Percentiles rank a stretch among this genome's conserved stretches.
These are phyloP conservation scores for Andrena marginata DNA, from an alignment of 2,888 invertebrate species.

Conservation along the genomic window DNA sequence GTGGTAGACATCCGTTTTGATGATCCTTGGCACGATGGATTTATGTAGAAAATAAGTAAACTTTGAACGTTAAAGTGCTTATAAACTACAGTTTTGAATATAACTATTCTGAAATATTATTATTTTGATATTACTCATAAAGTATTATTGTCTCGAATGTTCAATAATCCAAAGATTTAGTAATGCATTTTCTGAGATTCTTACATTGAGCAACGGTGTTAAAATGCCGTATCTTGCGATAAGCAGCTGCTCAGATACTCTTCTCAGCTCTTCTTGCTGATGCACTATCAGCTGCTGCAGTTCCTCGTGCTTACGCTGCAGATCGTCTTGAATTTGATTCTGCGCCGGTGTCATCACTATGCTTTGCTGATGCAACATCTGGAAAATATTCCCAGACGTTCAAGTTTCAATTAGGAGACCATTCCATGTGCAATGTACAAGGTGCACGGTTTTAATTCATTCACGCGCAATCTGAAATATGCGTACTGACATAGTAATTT, in stretches of 20 bases:
- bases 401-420: neutral
- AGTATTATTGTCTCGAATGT: no score
- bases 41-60: no score
- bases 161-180: neutral
- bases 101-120: no score
- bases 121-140: no score
- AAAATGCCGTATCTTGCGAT: slow-evolving; percentile 92
- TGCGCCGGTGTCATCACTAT: slow-evolving; percentile 87
- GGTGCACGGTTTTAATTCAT: no score
- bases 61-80: no score
- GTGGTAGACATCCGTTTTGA: no score
- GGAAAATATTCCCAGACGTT: slow-evolving; percentile 14
- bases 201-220: slow-evolving; percentile 83
- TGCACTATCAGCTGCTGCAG: slow-evolving; percentile 93
- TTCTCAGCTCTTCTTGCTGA: slow-evolving; percentile 94
- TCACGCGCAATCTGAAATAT: no score
- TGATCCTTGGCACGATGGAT: no score
- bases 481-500: neutral
- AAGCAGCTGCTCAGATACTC: slow-evolving; percentile 94
- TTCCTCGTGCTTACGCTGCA: slow-evolving; percentile 93
- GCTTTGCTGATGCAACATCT: slow-evolving; percentile 82
- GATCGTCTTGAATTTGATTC: slow-evolving; percentile 85
- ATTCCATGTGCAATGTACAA: no score
- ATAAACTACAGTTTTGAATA: no score
- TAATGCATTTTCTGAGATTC: slow-evolving; percentile 43